Evolutionary conservation across 2,888 invertebrate genomes (phyloP).

Genomic region (Orthosia gracilis): DNA sequence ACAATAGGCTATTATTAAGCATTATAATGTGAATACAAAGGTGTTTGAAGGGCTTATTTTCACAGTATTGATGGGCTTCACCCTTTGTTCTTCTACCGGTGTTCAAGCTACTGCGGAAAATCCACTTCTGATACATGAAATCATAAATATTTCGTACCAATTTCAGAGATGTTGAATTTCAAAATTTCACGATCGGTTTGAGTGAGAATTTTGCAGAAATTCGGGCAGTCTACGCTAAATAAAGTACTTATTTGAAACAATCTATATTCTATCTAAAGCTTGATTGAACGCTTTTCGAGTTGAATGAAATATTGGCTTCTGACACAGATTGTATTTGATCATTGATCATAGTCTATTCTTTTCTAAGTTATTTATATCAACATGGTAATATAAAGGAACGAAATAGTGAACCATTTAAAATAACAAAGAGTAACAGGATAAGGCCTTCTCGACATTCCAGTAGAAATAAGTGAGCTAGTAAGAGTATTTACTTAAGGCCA

Average conservation of each 20-base stretch:
- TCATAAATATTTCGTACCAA: slow-evolving; percentile 18
- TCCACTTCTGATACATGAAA: slow-evolving; percentile 23
- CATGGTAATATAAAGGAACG: background rate
- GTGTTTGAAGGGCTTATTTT: slow-evolving; percentile 51
- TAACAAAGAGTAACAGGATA: background rate
- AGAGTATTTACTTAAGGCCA: too few relatives aligned
- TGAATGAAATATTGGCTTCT: background rate
- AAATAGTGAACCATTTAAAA: background rate
- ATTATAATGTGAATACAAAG: slow-evolving; percentile 49
- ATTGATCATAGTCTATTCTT: background rate
- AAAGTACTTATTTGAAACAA: slow-evolving; percentile 1
- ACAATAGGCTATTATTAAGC: slow-evolving; percentile 52
- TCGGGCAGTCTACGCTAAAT: background rate
- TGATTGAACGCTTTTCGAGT: background rate
- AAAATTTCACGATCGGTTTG: background rate
- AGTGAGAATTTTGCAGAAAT: background rate
- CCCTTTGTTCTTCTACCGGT: slow-evolving; percentile 45
- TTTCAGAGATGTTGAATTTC: slow-evolving; percentile 3
- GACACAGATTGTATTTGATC: background rate
- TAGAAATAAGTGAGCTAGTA: background rate
- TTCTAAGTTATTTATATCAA: background rate
- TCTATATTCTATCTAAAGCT: background rate
- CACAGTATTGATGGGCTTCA: slow-evolving; percentile 25
- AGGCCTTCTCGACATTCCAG: background rate
- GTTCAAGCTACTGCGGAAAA: slow-evolving; percentile 22